Evolutionary conservation across 2,113 vertebrate genomes (phyloP).

Genomic region (Menura novaehollandiae): DNA sequence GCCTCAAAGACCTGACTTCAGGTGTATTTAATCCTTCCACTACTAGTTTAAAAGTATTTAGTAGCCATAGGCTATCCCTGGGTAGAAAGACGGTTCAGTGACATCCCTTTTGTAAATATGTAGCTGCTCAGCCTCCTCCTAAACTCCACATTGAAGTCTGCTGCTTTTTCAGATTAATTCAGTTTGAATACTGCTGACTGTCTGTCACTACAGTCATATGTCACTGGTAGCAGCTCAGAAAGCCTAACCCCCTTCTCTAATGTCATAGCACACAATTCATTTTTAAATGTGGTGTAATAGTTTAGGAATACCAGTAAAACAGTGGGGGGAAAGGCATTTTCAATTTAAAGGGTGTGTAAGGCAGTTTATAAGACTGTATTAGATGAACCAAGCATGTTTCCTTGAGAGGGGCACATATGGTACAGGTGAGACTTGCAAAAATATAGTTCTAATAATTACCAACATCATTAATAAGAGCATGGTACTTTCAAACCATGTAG

Average conservation of each 20-base stretch:
- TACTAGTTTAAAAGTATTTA: conserved; percentile 75
- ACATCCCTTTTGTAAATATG: conserved; percentile 79
- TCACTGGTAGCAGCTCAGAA: conserved; percentile 72
- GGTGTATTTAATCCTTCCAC: conserved; percentile 65
- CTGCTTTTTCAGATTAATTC: conserved; percentile 78
- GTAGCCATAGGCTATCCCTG: conserved; percentile 77
- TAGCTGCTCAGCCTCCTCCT: conserved; percentile 67
- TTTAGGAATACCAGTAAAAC: conserved; percentile 62
- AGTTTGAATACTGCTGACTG: conserved; percentile 75
- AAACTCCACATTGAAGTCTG: conserved; percentile 73
- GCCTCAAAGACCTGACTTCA: conserved; percentile 58
- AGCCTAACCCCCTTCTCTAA: conserved; percentile 73
- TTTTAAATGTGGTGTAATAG: conserved; percentile 67
- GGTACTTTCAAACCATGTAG: neutral
- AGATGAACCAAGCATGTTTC: neutral
- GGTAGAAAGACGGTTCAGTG: conserved; percentile 73
- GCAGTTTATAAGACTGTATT: conserved; percentile 24
- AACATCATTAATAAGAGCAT: neutral
- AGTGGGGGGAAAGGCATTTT: conserved; percentile 47
- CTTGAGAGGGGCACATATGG: neutral
- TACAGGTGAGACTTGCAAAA: neutral
- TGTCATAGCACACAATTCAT: conserved; percentile 71
- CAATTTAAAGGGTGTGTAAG: conserved; percentile 50
- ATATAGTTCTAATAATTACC: neutral
- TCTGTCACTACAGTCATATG: conserved; percentile 74